Conservation (phyloP, 2,113 vertebrate genomes). For the Tyrannus savana region DNA sequence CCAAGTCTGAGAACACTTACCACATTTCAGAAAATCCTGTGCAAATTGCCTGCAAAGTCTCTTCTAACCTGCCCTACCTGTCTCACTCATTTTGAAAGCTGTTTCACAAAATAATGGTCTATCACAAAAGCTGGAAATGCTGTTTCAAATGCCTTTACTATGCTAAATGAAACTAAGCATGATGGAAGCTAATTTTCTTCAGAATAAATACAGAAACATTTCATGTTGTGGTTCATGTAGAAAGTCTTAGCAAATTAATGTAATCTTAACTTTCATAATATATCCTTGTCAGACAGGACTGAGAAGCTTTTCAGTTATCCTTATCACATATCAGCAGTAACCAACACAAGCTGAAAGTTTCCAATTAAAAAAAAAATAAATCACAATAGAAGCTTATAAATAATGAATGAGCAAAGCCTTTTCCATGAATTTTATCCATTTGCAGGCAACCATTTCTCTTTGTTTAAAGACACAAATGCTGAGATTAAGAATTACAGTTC, state of each 20-base stretch:
- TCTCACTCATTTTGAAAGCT: not conserved
- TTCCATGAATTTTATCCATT: not conserved
- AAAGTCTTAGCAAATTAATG: constrained; percentile 10
- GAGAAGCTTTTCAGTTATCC: not conserved
- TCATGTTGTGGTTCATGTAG: not conserved
- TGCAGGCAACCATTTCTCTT: constrained; percentile 16
- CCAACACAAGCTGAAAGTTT: not conserved
- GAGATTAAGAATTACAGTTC: constrained; percentile 21
- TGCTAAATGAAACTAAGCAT: not conserved
- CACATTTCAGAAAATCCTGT: not conserved
- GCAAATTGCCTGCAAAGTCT: not conserved
- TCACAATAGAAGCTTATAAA: constrained; percentile 25
- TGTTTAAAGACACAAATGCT: constrained; percentile 48
- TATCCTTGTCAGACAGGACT: not conserved
- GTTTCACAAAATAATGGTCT: not conserved
- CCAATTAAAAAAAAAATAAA: not conserved
- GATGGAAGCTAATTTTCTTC: not conserved
- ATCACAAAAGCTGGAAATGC: not conserved
- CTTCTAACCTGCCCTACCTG: not conserved
- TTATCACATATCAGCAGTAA: constrained; percentile 19
- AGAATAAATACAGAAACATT: constrained; percentile 10
- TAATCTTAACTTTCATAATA: constrained; percentile 17
- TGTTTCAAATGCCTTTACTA: not conserved
- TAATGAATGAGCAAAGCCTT: constrained; percentile 43
- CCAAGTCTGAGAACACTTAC: not conserved